These are phyloP conservation scores for Drosophila micromelanica DNA, from an alignment of 1,140 invertebrate species.

Conservation along the genomic window DNA sequence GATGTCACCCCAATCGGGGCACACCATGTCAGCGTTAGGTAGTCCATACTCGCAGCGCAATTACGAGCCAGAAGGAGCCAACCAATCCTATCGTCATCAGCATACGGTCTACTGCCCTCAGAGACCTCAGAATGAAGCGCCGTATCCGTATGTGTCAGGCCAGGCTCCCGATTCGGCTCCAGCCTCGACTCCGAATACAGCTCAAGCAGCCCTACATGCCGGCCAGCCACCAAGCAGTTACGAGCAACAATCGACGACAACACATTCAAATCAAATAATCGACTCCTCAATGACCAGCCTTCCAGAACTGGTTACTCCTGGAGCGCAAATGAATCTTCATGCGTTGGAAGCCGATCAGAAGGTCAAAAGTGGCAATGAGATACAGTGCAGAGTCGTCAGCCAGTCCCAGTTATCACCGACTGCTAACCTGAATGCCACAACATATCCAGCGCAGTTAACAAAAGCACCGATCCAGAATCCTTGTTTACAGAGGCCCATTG, in stretches of 20 bases:
- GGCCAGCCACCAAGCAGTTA: conserved; percentile 3
- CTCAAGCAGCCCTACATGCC: neutral
- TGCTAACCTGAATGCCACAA: conserved; percentile 33
- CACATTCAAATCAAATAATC: conserved; percentile 40
- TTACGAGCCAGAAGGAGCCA: neutral
- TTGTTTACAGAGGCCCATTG: neutral
- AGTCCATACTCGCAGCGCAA: conserved; percentile 39
- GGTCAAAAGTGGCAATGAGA: conserved; percentile 85
- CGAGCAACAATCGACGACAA: conserved; percentile 1
- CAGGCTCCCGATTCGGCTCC: neutral
- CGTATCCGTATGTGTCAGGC: neutral
- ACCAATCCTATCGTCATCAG: conserved; percentile 11
- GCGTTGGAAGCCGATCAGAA: conserved; percentile 24
- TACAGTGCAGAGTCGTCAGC: conserved; percentile 88
- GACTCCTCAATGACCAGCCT: conserved; percentile 80
- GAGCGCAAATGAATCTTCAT: no score
- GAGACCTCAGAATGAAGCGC: neutral
- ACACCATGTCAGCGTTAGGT: conserved; percentile 25
- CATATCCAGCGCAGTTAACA: neutral
- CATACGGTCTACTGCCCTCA: conserved; percentile 1
- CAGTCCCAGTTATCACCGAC: conserved; percentile 86
- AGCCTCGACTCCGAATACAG: no score
- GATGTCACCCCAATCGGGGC: conserved; percentile 37
- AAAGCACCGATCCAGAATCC: neutral
- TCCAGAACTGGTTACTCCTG: conserved; percentile 61